Base-by-base conservation (phyloP, 2,888 invertebrate species). In the Tuta absoluta region DNA sequence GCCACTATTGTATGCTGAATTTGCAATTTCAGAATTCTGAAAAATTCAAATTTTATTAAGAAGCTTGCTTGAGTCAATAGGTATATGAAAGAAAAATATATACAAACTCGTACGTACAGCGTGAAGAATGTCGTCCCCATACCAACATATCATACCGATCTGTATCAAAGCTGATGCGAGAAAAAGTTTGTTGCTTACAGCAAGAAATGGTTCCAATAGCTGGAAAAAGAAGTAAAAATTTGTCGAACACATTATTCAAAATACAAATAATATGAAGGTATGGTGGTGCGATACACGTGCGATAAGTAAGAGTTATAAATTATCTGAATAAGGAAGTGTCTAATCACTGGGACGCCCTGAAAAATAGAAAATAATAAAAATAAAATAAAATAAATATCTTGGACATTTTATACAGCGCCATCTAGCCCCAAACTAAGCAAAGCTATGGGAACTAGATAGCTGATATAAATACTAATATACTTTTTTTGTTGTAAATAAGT, bases 91-190 rank as follows among this genome's bases (percentile, higher is more conserved):
- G 69, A 41, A 59, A 8, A 80, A n/a, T 21, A 57, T 69, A 21
- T 21, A 19, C 4, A 24, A 53, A n/a, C n/a, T n/a, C n/a, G n/a
- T 24, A 80, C 85, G 69, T 66, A 91, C 91, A 76, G 89, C 89
- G 72, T 87, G 84, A 65, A 82, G 86, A 67, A 91, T 89, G 66
- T 89, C 85, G 67, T 91, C 91, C 17, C 89, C 90, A 71, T 91
- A 91, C 90, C 89, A 90, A 70, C 91, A 91, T 66, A 91, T 70
- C 73, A 89, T 81, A 63, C 90, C 90, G 23, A 89, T 87, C 82
- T 91, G 91, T 68, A 90, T 84, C 3, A 91, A 71, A 53, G 87
- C 85, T 17, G 89, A 87, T 14, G 75, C 80, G 66, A 91, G 71
- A 74, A 90, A 91, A 62, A 91, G 68, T 73, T 91, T 91, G 69